Evolutionary conservation across 2,797 vertebrate genomes (phyloP).

Genomic region (Xiphophorus birchmanni): DNA sequence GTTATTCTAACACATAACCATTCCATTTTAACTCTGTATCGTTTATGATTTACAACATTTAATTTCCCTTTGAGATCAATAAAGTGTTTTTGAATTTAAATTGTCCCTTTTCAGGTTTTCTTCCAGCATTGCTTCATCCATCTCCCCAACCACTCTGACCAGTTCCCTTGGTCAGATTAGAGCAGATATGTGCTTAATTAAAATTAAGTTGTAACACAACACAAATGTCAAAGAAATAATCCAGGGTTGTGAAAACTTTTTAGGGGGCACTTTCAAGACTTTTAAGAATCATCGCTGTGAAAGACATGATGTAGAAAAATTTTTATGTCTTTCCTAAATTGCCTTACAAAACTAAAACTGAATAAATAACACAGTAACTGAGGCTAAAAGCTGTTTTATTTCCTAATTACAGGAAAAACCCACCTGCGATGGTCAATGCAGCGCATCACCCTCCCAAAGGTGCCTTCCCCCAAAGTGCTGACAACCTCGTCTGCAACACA

Average conservation of each 20-base stretch:
- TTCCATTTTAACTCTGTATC: not conserved
- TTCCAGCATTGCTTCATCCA: too few relatives aligned
- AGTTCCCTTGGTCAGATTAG: too few relatives aligned
- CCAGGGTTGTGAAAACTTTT: not conserved
- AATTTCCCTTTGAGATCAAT: too few relatives aligned
- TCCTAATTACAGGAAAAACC: conserved; percentile 24
- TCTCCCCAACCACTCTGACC: too few relatives aligned
- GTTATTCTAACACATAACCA: not conserved
- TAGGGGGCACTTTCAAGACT: not conserved
- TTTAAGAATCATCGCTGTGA: not conserved
- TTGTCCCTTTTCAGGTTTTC: too few relatives aligned
- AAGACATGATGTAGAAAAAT: not conserved
- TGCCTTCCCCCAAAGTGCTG: conserved; percentile 95
- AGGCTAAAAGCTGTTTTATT: conserved; percentile 3
- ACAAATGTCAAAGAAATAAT: not conserved
- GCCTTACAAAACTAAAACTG: not conserved
- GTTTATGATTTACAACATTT: too few relatives aligned
- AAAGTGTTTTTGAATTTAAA: not conserved
- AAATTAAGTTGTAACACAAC: not conserved
- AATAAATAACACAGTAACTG: not conserved
- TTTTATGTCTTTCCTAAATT: not conserved
- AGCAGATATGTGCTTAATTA: too few relatives aligned
- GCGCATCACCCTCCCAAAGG: conserved; percentile 95
- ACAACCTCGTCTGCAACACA: conserved; percentile 94
- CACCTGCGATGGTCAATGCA: conserved; percentile 97